These are phyloP conservation scores for Halotydeus destructor DNA, from an alignment of 1,140 invertebrate genomes.

Conservation along the genomic window DNA sequence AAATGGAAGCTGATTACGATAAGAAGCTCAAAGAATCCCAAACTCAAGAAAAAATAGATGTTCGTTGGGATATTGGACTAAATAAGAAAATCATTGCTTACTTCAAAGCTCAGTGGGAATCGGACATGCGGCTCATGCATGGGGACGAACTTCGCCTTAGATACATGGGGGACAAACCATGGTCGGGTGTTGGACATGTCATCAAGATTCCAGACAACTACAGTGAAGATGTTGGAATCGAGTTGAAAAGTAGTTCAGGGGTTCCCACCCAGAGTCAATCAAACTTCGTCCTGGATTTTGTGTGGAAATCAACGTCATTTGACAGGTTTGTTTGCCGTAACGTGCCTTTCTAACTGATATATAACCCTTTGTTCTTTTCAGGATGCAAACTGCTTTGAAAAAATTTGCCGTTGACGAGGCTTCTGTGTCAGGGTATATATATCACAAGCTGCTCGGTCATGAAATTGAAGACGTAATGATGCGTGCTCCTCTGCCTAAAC, in stretches of 20 bases:
- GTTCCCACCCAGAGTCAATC: constrained; percentile 76
- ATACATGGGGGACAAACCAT: constrained; percentile 81
- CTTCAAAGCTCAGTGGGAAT: constrained; percentile 90
- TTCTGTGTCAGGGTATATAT: constrained; percentile 92
- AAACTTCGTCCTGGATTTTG: constrained; percentile 96
- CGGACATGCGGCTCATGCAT: constrained; percentile 82
- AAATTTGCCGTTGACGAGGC: constrained; percentile 91
- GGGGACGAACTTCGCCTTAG: constrained; percentile 87
- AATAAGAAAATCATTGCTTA: constrained; percentile 97
- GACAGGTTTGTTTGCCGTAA: constrained; percentile 43
- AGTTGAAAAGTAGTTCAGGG: constrained; percentile 70
- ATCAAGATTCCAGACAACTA: constrained; percentile 99
- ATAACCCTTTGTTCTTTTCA: constrained; percentile 22
- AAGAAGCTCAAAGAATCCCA: constrained; percentile 93
- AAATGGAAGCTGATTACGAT: constrained; percentile 95
- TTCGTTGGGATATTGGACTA: constrained; percentile 91
- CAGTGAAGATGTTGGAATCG: constrained; percentile 92
- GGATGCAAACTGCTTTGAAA: constrained; percentile 83
- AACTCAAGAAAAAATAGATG: constrained; percentile 94
- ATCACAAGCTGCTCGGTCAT: constrained; percentile 84
- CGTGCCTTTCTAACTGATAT: constrained; percentile 2
- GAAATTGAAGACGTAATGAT: constrained; percentile 89
- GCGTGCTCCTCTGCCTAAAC: constrained; percentile 70
- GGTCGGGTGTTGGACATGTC: constrained; percentile 83
- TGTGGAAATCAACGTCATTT: constrained; percentile 98